Conservation (phyloP, 2,888 invertebrate genomes). For the Hecatera dysodea region DNA sequence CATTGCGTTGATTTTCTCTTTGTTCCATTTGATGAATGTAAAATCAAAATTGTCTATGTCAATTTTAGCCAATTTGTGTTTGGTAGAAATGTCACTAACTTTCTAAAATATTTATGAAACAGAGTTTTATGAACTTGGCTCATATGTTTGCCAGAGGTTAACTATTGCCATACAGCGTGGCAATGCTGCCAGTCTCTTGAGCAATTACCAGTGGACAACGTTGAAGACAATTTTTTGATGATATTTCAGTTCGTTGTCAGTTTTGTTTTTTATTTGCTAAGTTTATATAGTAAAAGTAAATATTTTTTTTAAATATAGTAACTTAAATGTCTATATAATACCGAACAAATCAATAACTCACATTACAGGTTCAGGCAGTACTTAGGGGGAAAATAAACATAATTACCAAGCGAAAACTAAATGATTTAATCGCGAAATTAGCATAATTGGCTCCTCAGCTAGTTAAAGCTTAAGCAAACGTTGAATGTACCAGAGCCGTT, state of each 20-base stretch:
- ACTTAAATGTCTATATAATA: neutral
- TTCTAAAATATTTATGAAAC: neutral
- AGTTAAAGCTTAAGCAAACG: constrained; percentile 35
- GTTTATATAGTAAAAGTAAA: too few relatives aligned
- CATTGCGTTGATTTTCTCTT: constrained; percentile 58
- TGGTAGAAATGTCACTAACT: constrained; percentile 1
- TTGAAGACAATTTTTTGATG: too few relatives aligned
- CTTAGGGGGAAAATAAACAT: neutral
- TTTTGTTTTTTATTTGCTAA: too few relatives aligned
- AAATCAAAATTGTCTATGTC: constrained; percentile 41
- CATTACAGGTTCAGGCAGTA: neutral
- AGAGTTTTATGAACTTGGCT: neutral
- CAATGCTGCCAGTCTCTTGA: too few relatives aligned
- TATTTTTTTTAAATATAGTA: too few relatives aligned
- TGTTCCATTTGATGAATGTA: constrained; percentile 48
- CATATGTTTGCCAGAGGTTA: too few relatives aligned
- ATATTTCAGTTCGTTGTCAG: too few relatives aligned
- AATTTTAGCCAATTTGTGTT: constrained; percentile 45
- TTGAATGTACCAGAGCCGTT: constrained; percentile 13
- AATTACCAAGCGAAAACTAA: neutral
- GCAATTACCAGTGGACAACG: too few relatives aligned
- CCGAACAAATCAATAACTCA: neutral
- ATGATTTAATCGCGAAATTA: constrained; percentile 8
- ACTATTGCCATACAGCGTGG: too few relatives aligned
- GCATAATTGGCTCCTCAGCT: constrained; percentile 11